phyloP scores from a whole-genome alignment of 1,140 invertebrate genomes.

The Eurosta solidaginis region DNA sequence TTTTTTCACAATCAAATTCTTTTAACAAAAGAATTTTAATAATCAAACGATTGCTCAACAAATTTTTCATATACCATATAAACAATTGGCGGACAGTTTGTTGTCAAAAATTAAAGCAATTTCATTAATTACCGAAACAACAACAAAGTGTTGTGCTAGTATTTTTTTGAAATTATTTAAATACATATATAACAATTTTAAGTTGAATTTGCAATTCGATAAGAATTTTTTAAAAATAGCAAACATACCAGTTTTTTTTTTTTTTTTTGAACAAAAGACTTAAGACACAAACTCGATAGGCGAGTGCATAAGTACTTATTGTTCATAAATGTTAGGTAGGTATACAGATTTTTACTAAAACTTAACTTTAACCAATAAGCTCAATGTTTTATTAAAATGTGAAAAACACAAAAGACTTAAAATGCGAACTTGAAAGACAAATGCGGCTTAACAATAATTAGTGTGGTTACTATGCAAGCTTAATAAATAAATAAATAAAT shows the following conservation, averaged over 20 bases:
- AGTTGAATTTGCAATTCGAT: background rate
- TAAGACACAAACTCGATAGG: background rate
- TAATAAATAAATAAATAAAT: too few species aligned
- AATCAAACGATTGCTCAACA: background rate
- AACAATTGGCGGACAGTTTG: background rate
- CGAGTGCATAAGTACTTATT: background rate
- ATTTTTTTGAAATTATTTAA: too few species aligned
- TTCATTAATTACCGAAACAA: background rate
- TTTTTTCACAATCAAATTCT: background rate
- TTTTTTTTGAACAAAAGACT: background rate
- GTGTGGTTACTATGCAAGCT: too few species aligned
- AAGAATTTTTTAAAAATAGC: background rate
- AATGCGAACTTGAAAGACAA: too few species aligned
- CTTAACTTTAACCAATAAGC: too few species aligned
- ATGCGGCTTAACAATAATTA: too few species aligned
- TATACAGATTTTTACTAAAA: background rate
- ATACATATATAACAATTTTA: background rate
- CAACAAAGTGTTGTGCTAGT: too few species aligned
- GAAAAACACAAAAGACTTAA: too few species aligned
- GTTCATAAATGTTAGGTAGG: background rate
- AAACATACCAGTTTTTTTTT: background rate
- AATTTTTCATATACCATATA: background rate
- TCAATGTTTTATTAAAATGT: too few species aligned
- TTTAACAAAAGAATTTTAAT: background rate
- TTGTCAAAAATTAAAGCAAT: background rate